Base-by-base conservation (phyloP, 2,888 invertebrate genomes). In the Synergus itoensis region DNA sequence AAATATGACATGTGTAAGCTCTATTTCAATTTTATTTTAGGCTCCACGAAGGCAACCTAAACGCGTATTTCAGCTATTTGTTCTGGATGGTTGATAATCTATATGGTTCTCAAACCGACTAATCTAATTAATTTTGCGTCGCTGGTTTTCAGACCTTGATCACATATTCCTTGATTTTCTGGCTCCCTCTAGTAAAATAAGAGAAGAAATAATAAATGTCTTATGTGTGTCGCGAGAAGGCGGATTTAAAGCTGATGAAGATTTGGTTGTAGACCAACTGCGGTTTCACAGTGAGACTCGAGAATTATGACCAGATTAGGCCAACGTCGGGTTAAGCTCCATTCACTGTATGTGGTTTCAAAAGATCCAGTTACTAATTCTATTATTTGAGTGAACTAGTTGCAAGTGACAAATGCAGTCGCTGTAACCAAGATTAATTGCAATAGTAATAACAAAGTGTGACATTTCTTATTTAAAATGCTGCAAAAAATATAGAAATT, bases 81-180 rank as follows among this genome's bases (percentile, higher is more conserved):
- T 57, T 73, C 40, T 16, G 40, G 53, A 40, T 57, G 18, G n/a
- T 53, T 12, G 40, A 40, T 73, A 57, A 73, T 73, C 18, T 48
- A 18, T 57, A 73, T 73, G 53, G 53, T 53, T 73, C n/a, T 48
- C 48, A 11, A 73, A 53, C 28, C 53, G 36, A 73, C n/a, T 73
- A 73, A 73, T 73, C 28, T 48, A n/a, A 73, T 73, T 53, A 48
- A 53, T n/a, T 73, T 40, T 53, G 73, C 53, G 12, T 57, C 53
- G 73, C n/a, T 57, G 18, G 40, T 16, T 36, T 36, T 36, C 36
- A 73, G 40, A 18, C 40, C 18, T 40, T 73, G 28, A 57, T 73
- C 36, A 73, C 53, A 53, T 73, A 36, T 57, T 57, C 53, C n/a
- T 73, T 73, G 53, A 53, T 73, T 53, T 53, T 40, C 36, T 73